Conservation (phyloP, 2,888 invertebrate species). For the Drosophila lacicola region DNA sequence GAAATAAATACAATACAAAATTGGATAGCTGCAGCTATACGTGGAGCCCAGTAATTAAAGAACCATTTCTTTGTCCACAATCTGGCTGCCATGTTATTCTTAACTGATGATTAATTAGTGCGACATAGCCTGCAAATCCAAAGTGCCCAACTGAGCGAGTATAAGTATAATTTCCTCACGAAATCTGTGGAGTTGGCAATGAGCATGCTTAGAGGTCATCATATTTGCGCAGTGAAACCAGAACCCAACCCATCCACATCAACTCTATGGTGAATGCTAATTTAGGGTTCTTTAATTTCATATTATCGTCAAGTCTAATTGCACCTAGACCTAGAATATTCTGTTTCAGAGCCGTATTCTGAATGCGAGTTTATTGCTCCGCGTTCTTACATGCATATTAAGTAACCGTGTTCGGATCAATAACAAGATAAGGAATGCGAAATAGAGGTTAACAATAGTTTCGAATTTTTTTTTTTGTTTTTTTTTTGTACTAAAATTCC, state of each 20-base stretch:
- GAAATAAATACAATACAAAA: slow-evolving; percentile 5
- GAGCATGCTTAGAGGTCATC: slow-evolving; percentile 71
- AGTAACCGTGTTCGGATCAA: slow-evolving; percentile 1
- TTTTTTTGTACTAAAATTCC: too few relatives aligned
- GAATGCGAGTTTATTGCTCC: slow-evolving; percentile 57
- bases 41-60: slow-evolving; percentile 53
- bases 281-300: slow-evolving; percentile 67
- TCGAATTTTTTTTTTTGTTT: too few relatives aligned
- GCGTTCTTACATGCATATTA: slow-evolving; percentile 36
- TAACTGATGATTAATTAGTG: slow-evolving; percentile 77
- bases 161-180: slow-evolving; percentile 70
- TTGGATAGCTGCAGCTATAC: slow-evolving; percentile 23
- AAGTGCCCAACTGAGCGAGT: slow-evolving; percentile 27
- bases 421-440: background rate
- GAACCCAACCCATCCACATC: slow-evolving; percentile 44
- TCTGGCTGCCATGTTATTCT: slow-evolving; percentile 63
- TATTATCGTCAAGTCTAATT: slow-evolving; percentile 70
- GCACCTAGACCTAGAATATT: slow-evolving; percentile 39
- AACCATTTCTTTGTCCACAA: slow-evolving; percentile 57
- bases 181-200: slow-evolving; percentile 47
- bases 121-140: slow-evolving; percentile 43
- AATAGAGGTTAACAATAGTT: too few relatives aligned
- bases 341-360: slow-evolving; percentile 7
- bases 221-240: slow-evolving; percentile 37
- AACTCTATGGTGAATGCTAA: slow-evolving; percentile 60